Conservation (phyloP, 2,888 invertebrate genomes). For the Patella ulyssiponensis region DNA sequence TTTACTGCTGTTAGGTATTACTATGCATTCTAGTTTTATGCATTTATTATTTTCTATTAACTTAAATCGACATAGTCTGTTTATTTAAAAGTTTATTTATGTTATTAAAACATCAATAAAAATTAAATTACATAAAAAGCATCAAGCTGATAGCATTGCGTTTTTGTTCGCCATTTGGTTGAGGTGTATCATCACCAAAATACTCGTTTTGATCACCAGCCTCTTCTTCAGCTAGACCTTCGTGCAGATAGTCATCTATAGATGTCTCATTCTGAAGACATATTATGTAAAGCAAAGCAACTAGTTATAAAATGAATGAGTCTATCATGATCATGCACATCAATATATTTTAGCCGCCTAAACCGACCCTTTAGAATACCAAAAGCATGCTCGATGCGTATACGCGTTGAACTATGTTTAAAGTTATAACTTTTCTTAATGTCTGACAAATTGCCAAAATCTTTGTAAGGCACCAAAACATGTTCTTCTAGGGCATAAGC, state of each 20-base stretch:
- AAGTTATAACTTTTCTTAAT: constrained; percentile 4
- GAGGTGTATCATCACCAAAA: background rate
- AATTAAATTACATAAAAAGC: background rate
- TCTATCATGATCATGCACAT: background rate
- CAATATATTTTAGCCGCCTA: background rate
- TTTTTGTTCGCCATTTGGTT: background rate
- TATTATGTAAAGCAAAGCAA: background rate
- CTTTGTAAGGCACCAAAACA: constrained; percentile 3
- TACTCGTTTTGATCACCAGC: background rate
- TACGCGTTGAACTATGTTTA: constrained; percentile 10
- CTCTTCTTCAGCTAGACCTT: background rate
- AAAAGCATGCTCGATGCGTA: constrained; percentile 6
- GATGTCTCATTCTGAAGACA: background rate
- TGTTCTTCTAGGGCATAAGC: background rate
- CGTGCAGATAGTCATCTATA: background rate
- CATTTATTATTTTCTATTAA: too few relatives aligned
- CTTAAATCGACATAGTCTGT: too few relatives aligned
- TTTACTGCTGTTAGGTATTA: too few relatives aligned
- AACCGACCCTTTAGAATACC: background rate
- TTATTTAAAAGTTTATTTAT: too few relatives aligned
- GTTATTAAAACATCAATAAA: too few relatives aligned
- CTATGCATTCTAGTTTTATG: too few relatives aligned
- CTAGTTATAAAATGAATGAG: constrained; percentile 5
- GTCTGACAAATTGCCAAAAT: constrained; percentile 9
- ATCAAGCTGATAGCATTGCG: background rate